phyloP scores from a whole-genome alignment of 2,797 vertebrate species.

The Takifugu rubripes region DNA sequence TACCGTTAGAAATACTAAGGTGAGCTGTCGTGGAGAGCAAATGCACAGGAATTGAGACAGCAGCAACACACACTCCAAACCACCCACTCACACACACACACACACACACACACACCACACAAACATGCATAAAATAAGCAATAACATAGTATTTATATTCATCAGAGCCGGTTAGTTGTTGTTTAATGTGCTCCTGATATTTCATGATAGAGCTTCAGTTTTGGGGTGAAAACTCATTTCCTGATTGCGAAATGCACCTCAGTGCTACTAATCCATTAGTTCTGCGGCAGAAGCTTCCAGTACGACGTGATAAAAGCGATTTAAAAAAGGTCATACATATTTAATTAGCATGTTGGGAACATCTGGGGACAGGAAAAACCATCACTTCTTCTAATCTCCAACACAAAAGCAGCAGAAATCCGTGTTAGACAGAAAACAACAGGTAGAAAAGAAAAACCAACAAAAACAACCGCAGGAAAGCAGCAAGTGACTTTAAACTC shows the following conservation, averaged over 20 bases:
- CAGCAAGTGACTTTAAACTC: constrained; percentile 57
- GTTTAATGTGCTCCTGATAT: constrained; percentile 34
- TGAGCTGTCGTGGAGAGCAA: constrained; percentile 60
- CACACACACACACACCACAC: constrained; percentile 60
- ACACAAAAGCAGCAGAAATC: constrained; percentile 4
- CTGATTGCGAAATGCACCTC: constrained; percentile 42
- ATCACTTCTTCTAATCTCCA: constrained; percentile 28
- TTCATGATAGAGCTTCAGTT: constrained; percentile 34
- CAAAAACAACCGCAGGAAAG: constrained; percentile 45
- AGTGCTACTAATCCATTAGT: constrained; percentile 36
- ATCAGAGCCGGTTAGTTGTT: constrained; percentile 52
- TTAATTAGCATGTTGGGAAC: constrained; percentile 25
- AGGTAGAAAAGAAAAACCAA: constrained; percentile 6
- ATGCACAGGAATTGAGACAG: constrained; percentile 55
- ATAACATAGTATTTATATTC: constrained; percentile 69
- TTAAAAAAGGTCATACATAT: constrained; percentile 35
- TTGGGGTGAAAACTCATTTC: constrained; percentile 36
- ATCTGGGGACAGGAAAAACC: constrained; percentile 17
- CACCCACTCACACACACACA: constrained; percentile 41
- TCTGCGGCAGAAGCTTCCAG: constrained; percentile 41
- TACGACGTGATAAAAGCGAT: constrained; percentile 38
- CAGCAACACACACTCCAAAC: constrained; percentile 36
- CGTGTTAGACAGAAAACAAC: constrained; percentile 1
- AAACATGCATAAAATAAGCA: constrained; percentile 73
- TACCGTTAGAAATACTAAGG: constrained; percentile 42